phyloP scores from a whole-genome alignment of 2,888 invertebrate species.

The Stenodera caucasica region DNA sequence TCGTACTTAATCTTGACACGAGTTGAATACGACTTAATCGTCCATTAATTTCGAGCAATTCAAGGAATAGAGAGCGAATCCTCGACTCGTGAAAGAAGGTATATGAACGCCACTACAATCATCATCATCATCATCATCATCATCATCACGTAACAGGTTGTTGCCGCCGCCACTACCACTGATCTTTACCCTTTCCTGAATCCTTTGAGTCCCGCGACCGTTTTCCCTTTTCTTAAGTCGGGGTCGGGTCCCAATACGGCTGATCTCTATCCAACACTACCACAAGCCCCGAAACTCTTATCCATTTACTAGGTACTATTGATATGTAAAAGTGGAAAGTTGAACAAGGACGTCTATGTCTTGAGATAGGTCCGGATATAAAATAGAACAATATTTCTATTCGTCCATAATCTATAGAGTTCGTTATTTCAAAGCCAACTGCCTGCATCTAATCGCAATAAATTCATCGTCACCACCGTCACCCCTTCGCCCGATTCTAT shows the following conservation, averaged over 20 bases:
- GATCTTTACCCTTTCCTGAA: conserved; percentile 46
- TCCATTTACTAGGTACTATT: conserved; percentile 33
- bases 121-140: background rate
- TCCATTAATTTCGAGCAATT: conserved; percentile 39
- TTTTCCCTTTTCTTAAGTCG: conserved; percentile 46
- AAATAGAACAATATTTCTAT: too few relatives aligned
- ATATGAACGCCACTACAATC: conserved; percentile 30
- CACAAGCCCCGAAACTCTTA: conserved; percentile 32
- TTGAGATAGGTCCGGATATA: conserved; percentile 15
- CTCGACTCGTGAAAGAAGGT: conserved; percentile 21
- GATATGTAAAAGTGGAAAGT: conserved; percentile 48
- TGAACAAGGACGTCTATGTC: conserved; percentile 49
- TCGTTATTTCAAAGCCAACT: conserved; percentile 40
- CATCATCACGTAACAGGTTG: conserved; percentile 40
- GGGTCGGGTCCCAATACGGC: conserved; percentile 36
- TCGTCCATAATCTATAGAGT: conserved; percentile 33
- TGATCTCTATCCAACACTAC: conserved; percentile 12
- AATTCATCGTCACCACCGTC: conserved; percentile 37
- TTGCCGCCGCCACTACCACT: conserved; percentile 24
- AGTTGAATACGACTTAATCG: conserved; percentile 38
- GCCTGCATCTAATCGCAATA: conserved; percentile 38
- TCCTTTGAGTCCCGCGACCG: conserved; percentile 45
- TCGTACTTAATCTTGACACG: conserved; percentile 21
- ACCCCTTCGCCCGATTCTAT: conserved; percentile 17
- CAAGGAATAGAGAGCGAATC: too few relatives aligned